Evolutionary conservation across 1,140 invertebrate species (phyloP), one percentile per base, ranked within the genome.

Genomic region (Agrypnia vestita): DNA sequence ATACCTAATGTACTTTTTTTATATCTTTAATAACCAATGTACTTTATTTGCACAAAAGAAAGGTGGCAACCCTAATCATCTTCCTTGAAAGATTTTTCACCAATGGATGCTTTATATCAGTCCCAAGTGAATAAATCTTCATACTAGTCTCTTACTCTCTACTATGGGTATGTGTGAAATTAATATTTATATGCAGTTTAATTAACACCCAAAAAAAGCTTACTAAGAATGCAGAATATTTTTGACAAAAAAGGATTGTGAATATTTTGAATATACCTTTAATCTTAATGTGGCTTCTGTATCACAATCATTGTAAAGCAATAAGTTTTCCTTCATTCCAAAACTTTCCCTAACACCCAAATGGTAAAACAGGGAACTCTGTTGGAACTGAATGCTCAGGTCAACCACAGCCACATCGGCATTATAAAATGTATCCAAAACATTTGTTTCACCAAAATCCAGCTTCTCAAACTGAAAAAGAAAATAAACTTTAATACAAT

Each of bases 371-470:
- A 99, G 90, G 0, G 97, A 94, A 84, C 94, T 96, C 86, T 97
- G 96, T 88, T 99, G 97, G 46, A 95, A 86, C 85, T 96, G 93
- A 61, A 98, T 90, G 55, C 96, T 97, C 82, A 99, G 91, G 90
- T 99, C 98, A 44, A 99, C 96, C 21, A 99, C 92, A 0, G 96
- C 98, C 25, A 99, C 97, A 91, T 99, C 98, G 0, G 98, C 98
- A 93, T 98, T 98, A 88, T 99, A 99, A 88, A 96, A 96, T 84
- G 93, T 95, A 82, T 96, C 95, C 84, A 96, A 84, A 6, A 95
- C 94, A 88, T 95, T 96, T 73, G 94, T 93, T 88, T 97, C 95
- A 3, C 95, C 95, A 89, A 96, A 96, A 88, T 96, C 95, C 47
- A 96, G 87, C 86, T 96, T 96, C 85, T 96, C 94, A 91, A 96